Evolutionary conservation across 2,888 invertebrate species (phyloP).

Genomic region (Hydrotaea diabolus): DNA sequence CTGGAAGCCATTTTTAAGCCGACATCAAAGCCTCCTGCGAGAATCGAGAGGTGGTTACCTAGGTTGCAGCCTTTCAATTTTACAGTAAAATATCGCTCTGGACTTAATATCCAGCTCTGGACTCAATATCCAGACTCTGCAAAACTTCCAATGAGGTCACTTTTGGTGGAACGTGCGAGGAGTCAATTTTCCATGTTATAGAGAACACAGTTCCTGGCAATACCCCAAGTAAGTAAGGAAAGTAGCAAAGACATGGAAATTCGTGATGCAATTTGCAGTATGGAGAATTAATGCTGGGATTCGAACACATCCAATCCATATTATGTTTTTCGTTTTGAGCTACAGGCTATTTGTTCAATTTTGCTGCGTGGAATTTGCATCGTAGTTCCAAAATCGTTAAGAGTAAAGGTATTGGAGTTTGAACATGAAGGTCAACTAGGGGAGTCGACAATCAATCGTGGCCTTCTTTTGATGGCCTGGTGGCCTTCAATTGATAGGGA

Average conservation of each 20-base stretch:
- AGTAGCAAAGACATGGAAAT: slow-evolving; percentile 47
- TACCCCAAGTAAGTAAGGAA: slow-evolving; percentile 43
- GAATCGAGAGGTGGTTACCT: no score
- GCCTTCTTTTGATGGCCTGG: slow-evolving; percentile 48
- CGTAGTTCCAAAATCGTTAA: slow-evolving; percentile 40
- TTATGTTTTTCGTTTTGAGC: slow-evolving; percentile 44
- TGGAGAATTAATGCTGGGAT: slow-evolving; percentile 48
- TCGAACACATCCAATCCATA: slow-evolving; percentile 35
- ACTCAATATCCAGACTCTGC: slow-evolving; percentile 56
- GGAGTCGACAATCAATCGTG: slow-evolving; percentile 53
- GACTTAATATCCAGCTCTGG: no score
- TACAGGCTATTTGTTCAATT: slow-evolving; percentile 49
- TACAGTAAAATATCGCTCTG: no score
- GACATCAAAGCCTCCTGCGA: no score
- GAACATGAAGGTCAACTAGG: slow-evolving; percentile 51
- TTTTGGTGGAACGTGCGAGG: slow-evolving; percentile 36
- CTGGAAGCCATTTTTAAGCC: no score
- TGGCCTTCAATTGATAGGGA: no score
- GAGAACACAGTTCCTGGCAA: slow-evolving; percentile 35
- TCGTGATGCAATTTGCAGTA: slow-evolving; percentile 36
- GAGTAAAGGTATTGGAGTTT: slow-evolving; percentile 25
- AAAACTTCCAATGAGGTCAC: slow-evolving; percentile 41
- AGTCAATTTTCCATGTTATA: slow-evolving; percentile 38
- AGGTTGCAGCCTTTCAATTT: no score
- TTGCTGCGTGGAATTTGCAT: slow-evolving; percentile 48